Percentiles rank a stretch among this genome's conserved stretches.
These are phyloP conservation scores for Morone chrysops DNA, from an alignment of 2,113 vertebrate genomes.

Conservation along the genomic window DNA sequence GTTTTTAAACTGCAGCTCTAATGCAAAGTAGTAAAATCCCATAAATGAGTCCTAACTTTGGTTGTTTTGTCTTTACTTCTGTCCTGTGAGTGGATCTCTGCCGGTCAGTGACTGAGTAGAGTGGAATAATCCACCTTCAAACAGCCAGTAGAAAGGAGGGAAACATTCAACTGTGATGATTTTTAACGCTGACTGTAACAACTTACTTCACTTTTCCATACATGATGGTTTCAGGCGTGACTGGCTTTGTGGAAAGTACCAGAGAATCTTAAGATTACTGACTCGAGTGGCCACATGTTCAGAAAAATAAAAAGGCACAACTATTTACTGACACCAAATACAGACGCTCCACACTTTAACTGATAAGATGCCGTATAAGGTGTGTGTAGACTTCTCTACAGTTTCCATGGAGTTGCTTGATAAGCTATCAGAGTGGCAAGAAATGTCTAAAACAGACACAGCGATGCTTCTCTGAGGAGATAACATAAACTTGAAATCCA, in stretches of 20 bases:
- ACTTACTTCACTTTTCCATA: conserved; percentile 7
- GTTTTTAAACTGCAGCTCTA: too few relatives aligned
- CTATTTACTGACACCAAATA: neutral
- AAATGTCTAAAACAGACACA: neutral
- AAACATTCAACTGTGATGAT: neutral
- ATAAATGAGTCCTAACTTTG: too few relatives aligned
- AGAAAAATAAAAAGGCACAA: neutral
- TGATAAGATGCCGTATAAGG: neutral
- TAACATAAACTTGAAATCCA: neutral
- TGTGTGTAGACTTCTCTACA: neutral
- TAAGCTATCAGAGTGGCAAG: too few relatives aligned
- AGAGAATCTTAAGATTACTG: neutral
- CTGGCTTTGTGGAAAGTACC: conserved; percentile 31
- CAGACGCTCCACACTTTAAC: neutral
- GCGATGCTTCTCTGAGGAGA: neutral
- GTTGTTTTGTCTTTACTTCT: too few relatives aligned
- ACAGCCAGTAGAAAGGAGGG: neutral
- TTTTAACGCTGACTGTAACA: neutral
- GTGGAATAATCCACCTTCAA: too few relatives aligned
- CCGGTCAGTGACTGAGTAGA: too few relatives aligned
- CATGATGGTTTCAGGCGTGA: conserved; percentile 4
- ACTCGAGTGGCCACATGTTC: neutral
- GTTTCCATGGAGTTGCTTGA: too few relatives aligned
- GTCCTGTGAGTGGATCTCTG: too few relatives aligned
- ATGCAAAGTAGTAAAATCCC: too few relatives aligned